Base-by-base conservation (phyloP, 2,797 vertebrate genomes). In the Ispidina picta region DNA sequence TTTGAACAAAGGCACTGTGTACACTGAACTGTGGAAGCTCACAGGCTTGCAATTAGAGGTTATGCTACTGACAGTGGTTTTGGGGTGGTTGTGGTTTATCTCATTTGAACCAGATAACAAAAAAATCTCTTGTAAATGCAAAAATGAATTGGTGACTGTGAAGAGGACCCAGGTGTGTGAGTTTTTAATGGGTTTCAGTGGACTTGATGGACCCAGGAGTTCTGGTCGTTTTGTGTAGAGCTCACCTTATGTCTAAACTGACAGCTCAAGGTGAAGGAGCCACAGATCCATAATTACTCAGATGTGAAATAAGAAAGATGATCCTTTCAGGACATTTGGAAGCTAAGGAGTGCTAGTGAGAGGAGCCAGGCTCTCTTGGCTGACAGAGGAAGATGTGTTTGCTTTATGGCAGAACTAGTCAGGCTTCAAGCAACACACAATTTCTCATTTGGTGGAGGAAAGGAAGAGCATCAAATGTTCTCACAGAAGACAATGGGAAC, bases 361-460 rank as follows among this genome's bases (percentile, higher is more conserved):
- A 77, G 84, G 43, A 90, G 80, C 60, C 89, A 82, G 82, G 44
- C 49, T 88, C 86, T 93, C 83, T 86, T 94, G 85, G 85, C 54
- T 79, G n/a, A 66, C 82, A 29, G 9, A 93, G 83, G 66, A 85
- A 89, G 68, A 88, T 66, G 12, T 88, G 81, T 92, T 95, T 93
- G 68, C 83, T 95, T 91, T 89, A 86, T 72, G 90, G 86, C 62
- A 83, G 20, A 51, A 52, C 49, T 66, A 76, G 77, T 88, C 71
- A 33, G 68, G 88, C 71, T 89, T 82, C 29, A 91, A 51, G 64
- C 15, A 86, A 81, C 70, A 64, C 68, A n/a, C 52, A 28, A 44
- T 82, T 81, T 88, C 68, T 86, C 19, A 35, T 88, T 86, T 62
- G 46, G 37, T 83, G 41, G 56, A 84, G 62, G 23, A 58, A 91